Evolutionary conservation across 2,113 vertebrate species (phyloP).

Genomic region (Azemiops feae): DNA sequence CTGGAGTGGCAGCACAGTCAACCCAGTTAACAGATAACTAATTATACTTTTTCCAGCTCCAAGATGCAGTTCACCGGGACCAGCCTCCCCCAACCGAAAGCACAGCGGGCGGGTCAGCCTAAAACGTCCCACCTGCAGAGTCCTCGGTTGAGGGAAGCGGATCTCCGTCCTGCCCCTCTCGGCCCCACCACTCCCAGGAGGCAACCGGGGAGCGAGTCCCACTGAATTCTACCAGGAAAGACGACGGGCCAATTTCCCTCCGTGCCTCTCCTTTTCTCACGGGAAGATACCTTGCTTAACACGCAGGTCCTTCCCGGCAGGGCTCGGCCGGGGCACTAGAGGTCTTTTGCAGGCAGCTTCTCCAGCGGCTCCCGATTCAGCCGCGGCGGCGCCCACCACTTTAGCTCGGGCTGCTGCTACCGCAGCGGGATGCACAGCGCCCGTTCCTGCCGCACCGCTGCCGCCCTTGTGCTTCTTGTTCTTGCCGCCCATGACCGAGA

Average conservation of each 20-base stretch:
- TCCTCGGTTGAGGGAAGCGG: neutral
- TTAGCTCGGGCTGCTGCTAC: slow-evolving; percentile 67
- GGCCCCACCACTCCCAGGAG: neutral
- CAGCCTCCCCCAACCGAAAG: neutral
- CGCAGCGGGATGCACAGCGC: slow-evolving; percentile 35
- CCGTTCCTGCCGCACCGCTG: slow-evolving; percentile 39
- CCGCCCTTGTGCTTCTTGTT: slow-evolving; percentile 82
- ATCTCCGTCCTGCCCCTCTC: neutral
- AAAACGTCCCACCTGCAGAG: neutral
- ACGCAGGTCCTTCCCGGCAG: slow-evolving; percentile 62
- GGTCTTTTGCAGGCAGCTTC: slow-evolving; percentile 62
- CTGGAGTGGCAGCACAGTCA: neutral
- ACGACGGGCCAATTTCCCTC: too few species aligned
- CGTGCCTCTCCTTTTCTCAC: neutral
- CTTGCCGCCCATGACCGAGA: slow-evolving; percentile 81
- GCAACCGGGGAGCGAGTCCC: neutral
- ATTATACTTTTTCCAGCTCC: neutral
- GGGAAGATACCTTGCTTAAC: slow-evolving; percentile 68
- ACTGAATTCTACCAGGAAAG: neutral
- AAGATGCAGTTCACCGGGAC: neutral
- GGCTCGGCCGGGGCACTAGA: slow-evolving; percentile 51
- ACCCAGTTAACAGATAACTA: neutral
- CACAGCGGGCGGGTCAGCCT: neutral
- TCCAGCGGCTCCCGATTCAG: slow-evolving; percentile 41
- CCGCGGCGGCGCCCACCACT: slow-evolving; percentile 47